phyloP scores from a whole-genome alignment of 2,113 vertebrate species.

The Ailuropoda melanoleuca region DNA sequence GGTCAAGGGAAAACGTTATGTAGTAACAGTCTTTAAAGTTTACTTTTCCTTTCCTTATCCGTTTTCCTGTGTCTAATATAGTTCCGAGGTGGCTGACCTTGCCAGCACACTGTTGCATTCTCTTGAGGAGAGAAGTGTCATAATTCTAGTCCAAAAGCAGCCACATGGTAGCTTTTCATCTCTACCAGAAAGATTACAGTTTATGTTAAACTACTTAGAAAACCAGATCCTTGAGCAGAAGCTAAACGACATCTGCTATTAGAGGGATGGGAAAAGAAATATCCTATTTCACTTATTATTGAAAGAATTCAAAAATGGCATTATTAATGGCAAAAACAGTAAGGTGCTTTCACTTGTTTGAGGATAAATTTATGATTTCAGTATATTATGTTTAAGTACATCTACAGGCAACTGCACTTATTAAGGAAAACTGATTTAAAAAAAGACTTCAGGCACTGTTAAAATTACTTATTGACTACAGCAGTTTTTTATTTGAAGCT shows the following conservation, averaged over 20 bases:
- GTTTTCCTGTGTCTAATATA: not conserved
- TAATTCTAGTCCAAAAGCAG: not conserved
- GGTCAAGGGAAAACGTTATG: not conserved
- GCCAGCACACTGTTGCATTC: not conserved
- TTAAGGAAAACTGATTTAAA: not conserved
- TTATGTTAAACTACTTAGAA: slow-evolving; percentile 9
- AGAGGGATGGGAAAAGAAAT: slow-evolving; percentile 8
- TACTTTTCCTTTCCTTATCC: not conserved
- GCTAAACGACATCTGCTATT: not conserved
- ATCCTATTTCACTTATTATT: slow-evolving; percentile 17
- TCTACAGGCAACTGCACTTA: not conserved
- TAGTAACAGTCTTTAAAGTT: not conserved
- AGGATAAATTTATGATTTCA: not conserved
- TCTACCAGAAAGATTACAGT: slow-evolving; percentile 6
- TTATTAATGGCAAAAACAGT: not conserved
- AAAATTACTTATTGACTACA: not conserved
- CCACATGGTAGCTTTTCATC: not conserved
- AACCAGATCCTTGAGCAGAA: slow-evolving; percentile 28
- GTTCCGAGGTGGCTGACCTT: not conserved
- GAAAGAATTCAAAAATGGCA: not conserved
- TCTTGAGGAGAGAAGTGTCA: not conserved
- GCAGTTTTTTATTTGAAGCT: not conserved
- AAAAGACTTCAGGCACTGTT: not conserved
- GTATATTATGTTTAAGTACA: not conserved
- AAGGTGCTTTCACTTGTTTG: not conserved